Percentiles rank a stretch among this genome's conserved stretches.
These are phyloP conservation scores for Trichogramma dendrolimi DNA, from an alignment of 2,888 invertebrate genomes.

Conservation along the genomic window DNA sequence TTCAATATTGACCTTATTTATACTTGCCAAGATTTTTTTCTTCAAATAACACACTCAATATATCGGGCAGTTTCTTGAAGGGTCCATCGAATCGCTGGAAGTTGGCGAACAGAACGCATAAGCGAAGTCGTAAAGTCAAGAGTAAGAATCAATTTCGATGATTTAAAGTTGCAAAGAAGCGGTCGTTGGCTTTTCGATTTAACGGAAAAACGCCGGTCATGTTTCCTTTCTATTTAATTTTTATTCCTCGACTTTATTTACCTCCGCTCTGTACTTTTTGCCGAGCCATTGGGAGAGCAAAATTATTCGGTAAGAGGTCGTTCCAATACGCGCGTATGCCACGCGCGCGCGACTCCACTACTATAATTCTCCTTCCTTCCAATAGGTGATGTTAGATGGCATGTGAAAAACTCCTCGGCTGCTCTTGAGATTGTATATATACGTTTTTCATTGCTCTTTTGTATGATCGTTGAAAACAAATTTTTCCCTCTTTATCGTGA, in stretches of 20 bases:
- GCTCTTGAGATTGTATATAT: too few species aligned
- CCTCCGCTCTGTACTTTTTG: slow-evolving; percentile 9
- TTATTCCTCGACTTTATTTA: slow-evolving; percentile 18
- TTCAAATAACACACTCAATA: background rate
- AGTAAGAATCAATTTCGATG: slow-evolving; percentile 20
- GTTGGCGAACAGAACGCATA: slow-evolving; percentile 14
- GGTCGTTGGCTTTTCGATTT: slow-evolving; percentile 5
- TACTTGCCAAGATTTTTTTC: too few species aligned
- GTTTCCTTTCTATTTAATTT: slow-evolving; percentile 16
- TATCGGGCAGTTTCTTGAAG: slow-evolving; percentile 4
- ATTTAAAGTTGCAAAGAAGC: slow-evolving; percentile 16
- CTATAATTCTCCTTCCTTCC: too few species aligned
- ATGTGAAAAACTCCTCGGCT: too few species aligned
- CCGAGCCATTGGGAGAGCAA: background rate
- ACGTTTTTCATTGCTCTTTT: too few species aligned
- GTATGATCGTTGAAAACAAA: too few species aligned
- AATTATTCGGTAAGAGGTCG: slow-evolving; percentile 10
- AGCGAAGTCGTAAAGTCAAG: slow-evolving; percentile 13
- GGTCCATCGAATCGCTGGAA: slow-evolving; percentile 7
- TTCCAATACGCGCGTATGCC: background rate
- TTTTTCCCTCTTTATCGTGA: too few species aligned
- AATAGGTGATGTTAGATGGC: too few species aligned
- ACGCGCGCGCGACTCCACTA: too few species aligned
- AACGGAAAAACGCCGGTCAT: background rate
- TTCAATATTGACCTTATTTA: too few species aligned